Base-by-base conservation (phyloP, 2,797 vertebrate genomes). In the Serranus cabrilla region DNA sequence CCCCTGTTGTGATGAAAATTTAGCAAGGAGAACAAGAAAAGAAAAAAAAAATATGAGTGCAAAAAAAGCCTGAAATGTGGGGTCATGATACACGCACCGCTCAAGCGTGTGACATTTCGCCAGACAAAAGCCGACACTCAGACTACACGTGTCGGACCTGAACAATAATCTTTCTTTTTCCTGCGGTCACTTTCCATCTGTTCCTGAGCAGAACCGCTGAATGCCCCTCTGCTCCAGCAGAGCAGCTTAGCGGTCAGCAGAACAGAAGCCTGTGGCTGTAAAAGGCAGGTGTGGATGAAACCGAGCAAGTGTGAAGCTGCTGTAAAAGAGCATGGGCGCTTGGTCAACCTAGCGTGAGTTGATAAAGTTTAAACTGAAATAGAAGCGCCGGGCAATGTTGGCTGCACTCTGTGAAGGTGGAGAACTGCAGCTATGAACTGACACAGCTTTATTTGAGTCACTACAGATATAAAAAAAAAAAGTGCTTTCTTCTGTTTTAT, bases 31-130 rank as follows among this genome's bases (percentile, higher is more conserved):
- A 78, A 59, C 20, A 39, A 78, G 27, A 50, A 57, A 10, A 14
- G 7, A 11, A 31, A 34, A 43, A n/a, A 61, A 56, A n/a, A 46
- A 46, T 21, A 52, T 39, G 46, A 56, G 3, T 18, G n/a, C 34
- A 17, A 54, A 18, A 59, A 57, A 59, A 54, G 37, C 9, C 39
- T 46, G 42, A 68, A 39, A 40, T 49, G 66, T 17, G 18, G 70
- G 74, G 67, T 69, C 70, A 46, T 4, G 31, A 79, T 51, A 59
- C 14, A 63, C 20, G 49, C 57, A 27, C 54, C 27, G 58, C 39
- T 69, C 47, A 55, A 56, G 66, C 18, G 14, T 63, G 58, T 87
- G 81, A 86, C 83, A 89, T 90, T 92, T 87, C 47, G 39, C 45
- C 74, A 84, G 77, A 90, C 76, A 84, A 89, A 81, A 85, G 84